Base-by-base conservation (phyloP, 2,113 vertebrate species). In the Ptychochromis oligacanthus region DNA sequence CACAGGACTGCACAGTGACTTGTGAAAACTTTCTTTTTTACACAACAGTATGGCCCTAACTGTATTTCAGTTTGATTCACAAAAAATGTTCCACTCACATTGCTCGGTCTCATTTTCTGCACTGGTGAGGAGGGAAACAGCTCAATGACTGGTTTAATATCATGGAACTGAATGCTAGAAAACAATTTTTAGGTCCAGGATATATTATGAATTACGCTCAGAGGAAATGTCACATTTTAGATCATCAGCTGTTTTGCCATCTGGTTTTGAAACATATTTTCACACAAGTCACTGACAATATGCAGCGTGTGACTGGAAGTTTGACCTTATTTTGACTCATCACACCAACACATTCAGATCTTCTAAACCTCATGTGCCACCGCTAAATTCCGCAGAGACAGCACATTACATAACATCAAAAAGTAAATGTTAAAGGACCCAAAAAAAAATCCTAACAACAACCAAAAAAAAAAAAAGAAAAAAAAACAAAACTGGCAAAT, bases 181-280 rank as follows among this genome's bases (percentile, higher is more conserved):
- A 72, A 61, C n/a, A 22, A 2, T 4, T 61, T 52, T 20, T 56
- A 52, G 14, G 15, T 14, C 9, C 24, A 38, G 31, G 34, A 56
- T 58, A 36, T n/a, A 1, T 26, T 40, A 8, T 28, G 20, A 57
- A 26, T 36, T 28, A 31, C 38, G 34, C n/a, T 22, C 9, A 56
- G 59, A 60, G 65, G 65, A 52, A 52, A 26, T 31, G 43, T 52
- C 11, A 54, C 26, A 72, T 72, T 72, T 72, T 6, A 72, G 24
- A 72, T 78, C 34, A 59, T 59, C 22, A 77, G 5, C 22, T 40
- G 22, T 13, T 24, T 13, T 70, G 49, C 49, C 17, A 54, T 28
- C 26, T 72, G 56, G 49, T 57, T 74, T 52, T 74, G 58, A 86
- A 74, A 79, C n/a, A 72, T 62, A 70, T 46, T 57, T 60, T 54